Evolutionary conservation across 1,140 invertebrate species (phyloP), one percentile per base, ranked within the genome.

Genomic region (Drosophila burlai): DNA sequence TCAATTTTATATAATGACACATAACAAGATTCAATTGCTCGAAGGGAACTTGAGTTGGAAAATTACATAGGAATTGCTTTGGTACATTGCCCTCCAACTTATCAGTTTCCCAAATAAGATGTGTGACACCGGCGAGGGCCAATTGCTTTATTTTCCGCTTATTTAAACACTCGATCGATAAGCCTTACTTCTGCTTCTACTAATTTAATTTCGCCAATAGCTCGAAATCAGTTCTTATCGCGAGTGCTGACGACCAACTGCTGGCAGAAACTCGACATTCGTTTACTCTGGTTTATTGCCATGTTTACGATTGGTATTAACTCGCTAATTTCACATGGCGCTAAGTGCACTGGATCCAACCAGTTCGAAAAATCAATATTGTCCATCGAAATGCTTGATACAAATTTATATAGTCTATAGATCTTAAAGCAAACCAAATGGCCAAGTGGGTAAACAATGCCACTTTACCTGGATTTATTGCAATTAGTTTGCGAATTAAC

Each of bases 321-420:
- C 31, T 57, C 16, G 55, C 68, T 75, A 75, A 83, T 71, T 85
- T 71, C 40, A 34, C 64, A 54, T 69, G 74, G 75, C 85, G 83
- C 79, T 81, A 89, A 89, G 81, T 76, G 85, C 85, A 85, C 84
- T 89, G 85, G 84, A 90, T 89, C 66, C 72, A 81, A 81, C 84
- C 84, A 89, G 84, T 89, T 89, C 79, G 86, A 84, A 76, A 73
- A 66, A 11, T 47, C 76, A 80, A 87, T 64, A 86, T 63, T 24
- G 52, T 52, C 61, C 36, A 15, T 16, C 34, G 52, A 36, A 46
- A 61, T 67, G 47, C n/a, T 54, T 36, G 75, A 47, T 72, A 47
- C 9, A 34, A 71, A 62, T 50, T 71, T 21, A 52, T 79, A 54
- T 73, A 26, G 54, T 18, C 49, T 31, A 18, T 38, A 40, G 54